A percentile compares a stretch with the other conserved stretches of the same genome.
phyloP scores from a whole-genome alignment of 2,888 invertebrate species.

The Lacanobia wlatinum region DNA sequence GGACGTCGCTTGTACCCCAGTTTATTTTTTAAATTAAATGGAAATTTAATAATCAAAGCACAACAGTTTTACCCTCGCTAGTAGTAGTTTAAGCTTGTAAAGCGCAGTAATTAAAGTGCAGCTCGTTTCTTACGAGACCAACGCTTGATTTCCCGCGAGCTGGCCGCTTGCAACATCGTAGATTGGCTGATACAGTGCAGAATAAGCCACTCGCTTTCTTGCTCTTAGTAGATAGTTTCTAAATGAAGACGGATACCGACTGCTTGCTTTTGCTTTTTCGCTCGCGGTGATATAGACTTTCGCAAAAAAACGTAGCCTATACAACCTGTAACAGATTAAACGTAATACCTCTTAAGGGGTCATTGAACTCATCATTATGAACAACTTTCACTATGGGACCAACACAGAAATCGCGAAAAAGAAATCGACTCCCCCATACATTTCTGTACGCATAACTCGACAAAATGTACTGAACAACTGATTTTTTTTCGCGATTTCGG shows the following conservation, averaged over 20 bases:
- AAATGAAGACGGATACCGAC: neutral
- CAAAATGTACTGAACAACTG: too few relatives aligned
- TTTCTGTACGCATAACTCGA: too few relatives aligned
- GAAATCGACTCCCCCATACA: too few relatives aligned
- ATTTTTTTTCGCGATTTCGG: too few relatives aligned
- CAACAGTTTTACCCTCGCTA: constrained; percentile 14
- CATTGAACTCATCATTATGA: too few relatives aligned
- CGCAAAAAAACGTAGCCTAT: too few relatives aligned
- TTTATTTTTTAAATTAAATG: neutral
- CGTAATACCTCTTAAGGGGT: too few relatives aligned
- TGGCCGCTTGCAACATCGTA: neutral
- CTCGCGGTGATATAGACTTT: too few relatives aligned
- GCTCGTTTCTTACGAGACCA: constrained; percentile 34
- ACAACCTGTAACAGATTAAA: too few relatives aligned
- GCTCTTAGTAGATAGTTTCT: neutral
- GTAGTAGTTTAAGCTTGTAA: constrained; percentile 22
- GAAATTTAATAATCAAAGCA: constrained; percentile 21
- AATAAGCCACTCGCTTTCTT: neutral
- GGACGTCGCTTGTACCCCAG: neutral
- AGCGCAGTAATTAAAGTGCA: constrained; percentile 43
- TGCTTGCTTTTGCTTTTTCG: too few relatives aligned
- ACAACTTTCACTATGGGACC: too few relatives aligned
- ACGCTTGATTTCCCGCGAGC: constrained; percentile 51
- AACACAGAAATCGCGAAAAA: too few relatives aligned
- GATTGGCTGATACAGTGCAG: constrained; percentile 5